Conservation (phyloP, 2,888 invertebrate species). For the Meghimatium bilineatum region DNA sequence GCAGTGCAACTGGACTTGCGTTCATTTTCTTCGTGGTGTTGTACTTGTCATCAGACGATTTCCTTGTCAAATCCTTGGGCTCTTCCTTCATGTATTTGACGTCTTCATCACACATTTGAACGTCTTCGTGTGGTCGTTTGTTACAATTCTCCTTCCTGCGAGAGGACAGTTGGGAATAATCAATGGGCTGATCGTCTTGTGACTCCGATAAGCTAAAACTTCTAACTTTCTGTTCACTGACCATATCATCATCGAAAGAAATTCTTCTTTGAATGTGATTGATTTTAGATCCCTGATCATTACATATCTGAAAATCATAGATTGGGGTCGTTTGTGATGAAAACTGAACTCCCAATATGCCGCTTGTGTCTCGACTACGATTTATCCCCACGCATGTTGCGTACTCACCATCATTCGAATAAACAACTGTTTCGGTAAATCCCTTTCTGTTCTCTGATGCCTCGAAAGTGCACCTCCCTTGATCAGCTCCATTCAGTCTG, state of each 20-base stretch:
- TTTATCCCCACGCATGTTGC: background rate
- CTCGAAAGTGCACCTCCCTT: background rate
- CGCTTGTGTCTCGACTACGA: background rate
- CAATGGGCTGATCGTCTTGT: constrained; percentile 27
- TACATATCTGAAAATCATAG: constrained; percentile 16
- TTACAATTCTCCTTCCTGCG: constrained; percentile 6
- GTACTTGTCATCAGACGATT: background rate
- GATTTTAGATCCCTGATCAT: background rate
- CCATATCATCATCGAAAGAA: background rate
- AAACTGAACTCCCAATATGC: background rate
- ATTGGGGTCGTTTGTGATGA: background rate
- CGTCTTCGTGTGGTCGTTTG: background rate
- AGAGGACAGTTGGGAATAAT: constrained; percentile 38
- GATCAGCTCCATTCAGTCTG: background rate
- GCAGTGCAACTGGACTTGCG: background rate
- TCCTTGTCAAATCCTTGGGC: background rate
- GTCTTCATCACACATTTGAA: background rate
- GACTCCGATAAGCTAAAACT: background rate
- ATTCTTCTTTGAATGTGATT: constrained; percentile 22
- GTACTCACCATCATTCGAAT: background rate
- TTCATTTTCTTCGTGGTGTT: background rate
- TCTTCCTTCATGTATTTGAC: background rate
- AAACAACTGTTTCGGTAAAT: background rate
- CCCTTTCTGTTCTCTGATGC: background rate
- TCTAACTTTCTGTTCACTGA: background rate